These are phyloP conservation scores for Lota lota DNA, from an alignment of 2,113 vertebrate genomes.

Conservation along the genomic window DNA sequence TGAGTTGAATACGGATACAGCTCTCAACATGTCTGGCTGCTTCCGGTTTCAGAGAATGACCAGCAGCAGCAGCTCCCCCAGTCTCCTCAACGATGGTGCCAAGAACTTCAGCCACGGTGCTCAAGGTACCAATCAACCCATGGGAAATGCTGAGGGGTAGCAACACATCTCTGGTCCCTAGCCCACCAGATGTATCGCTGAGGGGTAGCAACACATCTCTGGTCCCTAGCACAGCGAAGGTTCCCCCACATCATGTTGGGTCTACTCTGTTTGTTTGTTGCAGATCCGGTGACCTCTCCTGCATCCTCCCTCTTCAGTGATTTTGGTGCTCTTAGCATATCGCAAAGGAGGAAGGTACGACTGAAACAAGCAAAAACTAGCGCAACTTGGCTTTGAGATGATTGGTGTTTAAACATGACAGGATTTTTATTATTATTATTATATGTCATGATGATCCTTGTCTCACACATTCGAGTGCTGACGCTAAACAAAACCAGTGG, in stretches of 20 bases:
- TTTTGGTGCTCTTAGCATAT: conserved; percentile 94
- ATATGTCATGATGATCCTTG: too few species aligned
- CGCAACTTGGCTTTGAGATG: too few species aligned
- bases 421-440: neutral
- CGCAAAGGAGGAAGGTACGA: conserved; percentile 96
- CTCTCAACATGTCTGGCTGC: conserved; percentile 19
- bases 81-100: conserved; percentile 97
- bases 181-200: too few species aligned
- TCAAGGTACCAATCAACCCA: conserved; percentile 81
- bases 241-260: neutral
- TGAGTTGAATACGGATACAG: neutral
- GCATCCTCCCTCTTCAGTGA: conserved; percentile 95
- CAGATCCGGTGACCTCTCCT: conserved; percentile 92
- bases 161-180: too few species aligned
- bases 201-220: neutral
- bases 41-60: conserved; percentile 86
- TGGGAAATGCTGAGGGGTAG: too few species aligned
- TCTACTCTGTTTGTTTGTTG: conserved; percentile 15
- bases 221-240: neutral
- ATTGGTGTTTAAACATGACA: conserved; percentile 3
- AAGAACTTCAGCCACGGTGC: conserved; percentile 88
- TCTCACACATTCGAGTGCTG: too few species aligned
- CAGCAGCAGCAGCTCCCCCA: conserved; percentile 97
- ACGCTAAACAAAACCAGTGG: too few species aligned
- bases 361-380: too few species aligned